phyloP scores from a whole-genome alignment of 1,140 invertebrate genomes.

The Chironomus tepperi region DNA sequence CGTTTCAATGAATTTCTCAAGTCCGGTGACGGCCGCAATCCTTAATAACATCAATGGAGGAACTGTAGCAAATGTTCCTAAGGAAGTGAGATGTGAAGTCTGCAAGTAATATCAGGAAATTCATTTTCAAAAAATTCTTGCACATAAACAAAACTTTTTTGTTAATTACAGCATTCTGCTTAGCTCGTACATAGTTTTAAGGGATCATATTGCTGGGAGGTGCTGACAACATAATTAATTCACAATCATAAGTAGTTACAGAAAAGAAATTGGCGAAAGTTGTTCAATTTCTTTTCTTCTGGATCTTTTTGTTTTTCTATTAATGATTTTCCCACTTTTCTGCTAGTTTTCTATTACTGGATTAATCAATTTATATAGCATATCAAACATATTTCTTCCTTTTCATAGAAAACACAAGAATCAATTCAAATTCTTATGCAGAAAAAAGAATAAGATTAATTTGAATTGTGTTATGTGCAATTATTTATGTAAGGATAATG shows the following conservation, averaged over 20 bases:
- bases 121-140: not conserved
- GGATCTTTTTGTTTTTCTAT: not conserved
- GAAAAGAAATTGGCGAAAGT: not conserved
- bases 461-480: not conserved
- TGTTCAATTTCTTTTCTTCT: not conserved
- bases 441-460: not conserved
- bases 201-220: not conserved
- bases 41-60: not conserved
- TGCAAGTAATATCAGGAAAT: not conserved
- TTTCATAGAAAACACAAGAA: conserved; percentile 8
- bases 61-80: not conserved
- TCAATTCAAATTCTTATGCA: not conserved
- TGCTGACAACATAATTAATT: not conserved
- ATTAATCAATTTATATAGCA: not conserved
- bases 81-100: not conserved
- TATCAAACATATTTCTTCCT: not conserved
- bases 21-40: not conserved
- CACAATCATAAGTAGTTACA: not conserved
- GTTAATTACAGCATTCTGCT: not conserved
- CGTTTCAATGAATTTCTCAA: too few species aligned
- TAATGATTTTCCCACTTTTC: not conserved
- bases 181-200: not conserved
- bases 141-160: not conserved
- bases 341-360: not conserved
- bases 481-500: not conserved